Evolutionary conservation across 1,140 invertebrate species (phyloP).

Genomic region (Tachypleus tridentatus): DNA sequence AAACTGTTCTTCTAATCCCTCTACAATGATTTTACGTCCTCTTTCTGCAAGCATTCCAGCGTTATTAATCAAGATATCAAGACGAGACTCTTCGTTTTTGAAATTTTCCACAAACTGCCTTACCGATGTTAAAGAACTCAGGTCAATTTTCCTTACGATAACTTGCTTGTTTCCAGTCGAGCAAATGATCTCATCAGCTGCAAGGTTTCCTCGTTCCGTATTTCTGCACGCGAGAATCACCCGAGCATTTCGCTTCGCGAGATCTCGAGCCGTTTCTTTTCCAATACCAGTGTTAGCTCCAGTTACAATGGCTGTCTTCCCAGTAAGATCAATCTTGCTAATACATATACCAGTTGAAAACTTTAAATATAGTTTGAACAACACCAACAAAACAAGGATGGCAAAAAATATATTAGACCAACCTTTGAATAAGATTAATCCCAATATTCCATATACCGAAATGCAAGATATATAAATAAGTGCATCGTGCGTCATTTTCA

Average conservation of each 20-base stretch:
- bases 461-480: too few relatives aligned
- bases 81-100: conserved; percentile 30
- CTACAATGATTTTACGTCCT: conserved; percentile 19
- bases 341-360: conserved; percentile 6
- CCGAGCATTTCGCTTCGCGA: conserved; percentile 58
- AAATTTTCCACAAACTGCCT: conserved; percentile 52
- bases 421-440: too few relatives aligned
- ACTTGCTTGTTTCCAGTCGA: conserved; percentile 58
- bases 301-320: conserved; percentile 69
- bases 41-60: conserved; percentile 43
- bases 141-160: conserved; percentile 60
- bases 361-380: too few relatives aligned
- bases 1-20: conserved; percentile 25
- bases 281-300: conserved; percentile 81
- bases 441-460: too few relatives aligned
- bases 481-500: too few relatives aligned
- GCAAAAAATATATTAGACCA: too few relatives aligned
- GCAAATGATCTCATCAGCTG: conserved; percentile 59
- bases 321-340: conserved; percentile 29
- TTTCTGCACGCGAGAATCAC: conserved; percentile 72
- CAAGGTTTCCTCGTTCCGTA: conserved; percentile 53
- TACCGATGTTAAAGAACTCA: conserved; percentile 62
- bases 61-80: conserved; percentile 83
- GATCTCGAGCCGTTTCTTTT: conserved; percentile 58
- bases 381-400: too few relatives aligned